Evolutionary conservation across 2,888 invertebrate genomes (phyloP).

Genomic region (Synanthedon vespiformis): DNA sequence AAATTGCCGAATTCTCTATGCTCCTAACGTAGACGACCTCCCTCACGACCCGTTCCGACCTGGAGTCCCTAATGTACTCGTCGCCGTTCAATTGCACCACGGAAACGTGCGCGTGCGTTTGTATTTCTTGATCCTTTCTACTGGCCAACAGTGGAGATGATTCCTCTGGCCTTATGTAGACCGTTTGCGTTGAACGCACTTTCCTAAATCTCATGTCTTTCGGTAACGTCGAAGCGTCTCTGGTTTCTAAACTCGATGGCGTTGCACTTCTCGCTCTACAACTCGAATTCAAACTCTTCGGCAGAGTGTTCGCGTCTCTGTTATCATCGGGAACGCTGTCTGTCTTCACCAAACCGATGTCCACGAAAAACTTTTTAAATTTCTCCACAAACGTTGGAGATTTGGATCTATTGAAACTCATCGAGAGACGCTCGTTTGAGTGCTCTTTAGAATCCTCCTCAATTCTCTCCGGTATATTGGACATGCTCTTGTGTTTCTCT

Average conservation of each 20-base stretch:
- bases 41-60: slow-evolving; percentile 35
- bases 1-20: slow-evolving; percentile 47
- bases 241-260: slow-evolving; percentile 30
- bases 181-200: slow-evolving; percentile 53
- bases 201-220: slow-evolving; percentile 63
- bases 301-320: slow-evolving; percentile 33
- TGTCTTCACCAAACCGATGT: slow-evolving; percentile 49
- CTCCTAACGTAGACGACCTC: slow-evolving; percentile 45
- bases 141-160: slow-evolving; percentile 31
- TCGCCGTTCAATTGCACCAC: slow-evolving; percentile 54
- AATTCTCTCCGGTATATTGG: slow-evolving; percentile 54
- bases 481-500: slow-evolving; percentile 58
- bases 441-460: slow-evolving; percentile 45
- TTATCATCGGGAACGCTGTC: slow-evolving; percentile 21
- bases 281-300: slow-evolving; percentile 48
- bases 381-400: slow-evolving; percentile 62
- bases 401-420: slow-evolving; percentile 51
- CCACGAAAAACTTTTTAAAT: slow-evolving; percentile 57
- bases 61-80: slow-evolving; percentile 32
- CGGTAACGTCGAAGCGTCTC: slow-evolving; percentile 51
- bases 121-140: slow-evolving; percentile 24
- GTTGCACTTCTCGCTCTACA: slow-evolving; percentile 44
- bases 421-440: slow-evolving; percentile 41
- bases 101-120: slow-evolving; percentile 47
- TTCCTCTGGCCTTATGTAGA: slow-evolving; percentile 44